Conservation (phyloP, 2,888 invertebrate species). For the Dendrolimus pini region DNA sequence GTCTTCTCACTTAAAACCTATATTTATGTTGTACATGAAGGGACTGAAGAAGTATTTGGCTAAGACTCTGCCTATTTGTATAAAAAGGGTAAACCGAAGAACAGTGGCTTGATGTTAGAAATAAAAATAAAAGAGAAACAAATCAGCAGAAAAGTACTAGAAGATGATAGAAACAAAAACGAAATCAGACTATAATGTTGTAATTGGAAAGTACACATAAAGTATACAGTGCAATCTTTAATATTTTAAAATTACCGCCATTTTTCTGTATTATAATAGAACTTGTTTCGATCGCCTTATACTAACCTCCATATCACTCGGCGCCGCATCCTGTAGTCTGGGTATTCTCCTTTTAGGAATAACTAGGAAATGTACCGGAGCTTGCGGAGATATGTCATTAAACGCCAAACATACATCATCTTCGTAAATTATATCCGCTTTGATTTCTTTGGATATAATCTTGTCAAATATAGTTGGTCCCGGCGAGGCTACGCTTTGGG, state of each 20-base stretch:
- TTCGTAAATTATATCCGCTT: conserved; percentile 88
- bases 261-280: not conserved
- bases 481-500: conserved; percentile 43
- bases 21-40: too few species aligned
- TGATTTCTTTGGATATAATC: conserved; percentile 86
- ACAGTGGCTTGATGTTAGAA: too few species aligned
- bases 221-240: too few species aligned
- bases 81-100: too few species aligned
- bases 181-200: too few species aligned
- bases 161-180: too few species aligned
- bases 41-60: too few species aligned
- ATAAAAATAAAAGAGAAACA: too few species aligned
- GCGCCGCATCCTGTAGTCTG: conserved; percentile 77
- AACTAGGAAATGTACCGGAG: conserved; percentile 89
- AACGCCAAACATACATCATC: conserved; percentile 89
- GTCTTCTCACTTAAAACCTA: too few species aligned
- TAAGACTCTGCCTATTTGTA: too few species aligned
- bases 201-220: too few species aligned
- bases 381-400: conserved; percentile 87
- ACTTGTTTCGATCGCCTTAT: conserved; percentile 6
- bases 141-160: too few species aligned
- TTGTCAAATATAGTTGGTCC: conserved; percentile 83
- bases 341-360: conserved; percentile 86
- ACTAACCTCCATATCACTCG: conserved; percentile 77
- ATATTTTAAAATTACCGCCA: not conserved